Evolutionary conservation across 35 echinoderm and acorn worm species (phyloP).

Genomic region (Patiria miniata): DNA sequence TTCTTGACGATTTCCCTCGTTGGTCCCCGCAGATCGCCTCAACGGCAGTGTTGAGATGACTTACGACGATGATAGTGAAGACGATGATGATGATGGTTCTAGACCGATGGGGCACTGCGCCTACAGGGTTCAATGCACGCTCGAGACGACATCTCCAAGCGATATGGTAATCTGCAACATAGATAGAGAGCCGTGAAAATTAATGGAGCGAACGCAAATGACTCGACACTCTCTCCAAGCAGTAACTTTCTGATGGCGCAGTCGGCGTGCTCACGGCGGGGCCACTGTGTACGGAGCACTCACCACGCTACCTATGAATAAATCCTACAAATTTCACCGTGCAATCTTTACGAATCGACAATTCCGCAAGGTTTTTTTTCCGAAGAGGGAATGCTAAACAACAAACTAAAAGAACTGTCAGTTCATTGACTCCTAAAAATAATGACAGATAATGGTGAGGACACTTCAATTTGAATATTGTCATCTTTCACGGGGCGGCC

Average conservation of each 20-base stretch:
- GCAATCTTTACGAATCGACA: no score
- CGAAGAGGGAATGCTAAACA: no score
- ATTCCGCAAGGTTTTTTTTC: no score
- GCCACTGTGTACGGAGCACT: no score
- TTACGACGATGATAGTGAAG: neutral
- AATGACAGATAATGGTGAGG: no score
- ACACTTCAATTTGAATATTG: neutral
- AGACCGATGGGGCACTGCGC: no score
- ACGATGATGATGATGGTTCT: neutral
- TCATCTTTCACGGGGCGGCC: neutral
- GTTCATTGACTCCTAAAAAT: constrained; percentile 5
- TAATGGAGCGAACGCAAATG: constrained; percentile 6
- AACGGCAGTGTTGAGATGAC: neutral
- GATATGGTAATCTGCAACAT: constrained; percentile 13
- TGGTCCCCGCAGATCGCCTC: no score
- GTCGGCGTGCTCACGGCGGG: neutral
- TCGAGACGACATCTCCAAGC: constrained; percentile 4
- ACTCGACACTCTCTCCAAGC: neutral
- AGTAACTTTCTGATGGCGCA: neutral
- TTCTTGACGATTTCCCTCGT: neutral
- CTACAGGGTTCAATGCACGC: constrained; percentile 1
- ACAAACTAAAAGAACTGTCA: neutral
- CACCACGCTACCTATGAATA: no score
- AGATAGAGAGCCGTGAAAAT: neutral
- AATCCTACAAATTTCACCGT: no score